phyloP scores from a whole-genome alignment of 1,140 invertebrate genomes.

The Polypedilum pembai region DNA sequence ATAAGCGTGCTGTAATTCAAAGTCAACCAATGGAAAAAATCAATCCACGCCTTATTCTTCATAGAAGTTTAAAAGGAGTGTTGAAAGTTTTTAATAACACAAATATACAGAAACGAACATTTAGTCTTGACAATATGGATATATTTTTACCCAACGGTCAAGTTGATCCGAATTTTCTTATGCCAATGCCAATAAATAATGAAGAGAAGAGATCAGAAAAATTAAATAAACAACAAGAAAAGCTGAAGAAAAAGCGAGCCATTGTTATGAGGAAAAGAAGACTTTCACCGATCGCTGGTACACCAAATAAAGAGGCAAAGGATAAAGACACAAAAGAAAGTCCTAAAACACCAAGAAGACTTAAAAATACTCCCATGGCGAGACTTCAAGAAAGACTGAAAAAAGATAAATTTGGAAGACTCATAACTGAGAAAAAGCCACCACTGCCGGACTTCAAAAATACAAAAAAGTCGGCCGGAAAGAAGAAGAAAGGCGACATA shows the following conservation, averaged over 20 bases:
- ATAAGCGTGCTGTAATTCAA: slow-evolving; percentile 16
- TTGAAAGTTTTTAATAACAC: slow-evolving; percentile 11
- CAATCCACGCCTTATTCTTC: background rate
- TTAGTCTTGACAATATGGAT: background rate
- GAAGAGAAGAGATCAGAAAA: background rate
- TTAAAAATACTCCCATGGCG: background rate
- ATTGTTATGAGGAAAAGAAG: background rate
- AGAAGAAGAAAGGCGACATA: slow-evolving; percentile 2
- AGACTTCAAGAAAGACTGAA: slow-evolving; percentile 3
- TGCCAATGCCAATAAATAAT: background rate
- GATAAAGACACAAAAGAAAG: background rate
- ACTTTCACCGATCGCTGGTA: slow-evolving; percentile 42
- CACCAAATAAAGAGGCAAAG: slow-evolving; percentile 40
- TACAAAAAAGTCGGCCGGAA: background rate
- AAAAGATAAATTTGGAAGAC: slow-evolving; percentile 21
- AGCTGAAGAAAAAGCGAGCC: background rate
- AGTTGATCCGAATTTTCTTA: background rate
- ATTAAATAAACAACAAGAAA: background rate
- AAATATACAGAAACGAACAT: background rate
- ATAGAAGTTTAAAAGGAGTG: slow-evolving; percentile 9
- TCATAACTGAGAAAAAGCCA: background rate
- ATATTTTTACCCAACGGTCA: background rate
- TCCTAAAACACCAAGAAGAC: background rate
- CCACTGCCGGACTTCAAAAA: background rate
- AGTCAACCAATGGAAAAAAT: slow-evolving; percentile 15